Percentiles rank a stretch among this genome's conserved stretches.
phyloP scores from a whole-genome alignment of 2,113 vertebrate genomes.

The Sturnira hondurensis region DNA sequence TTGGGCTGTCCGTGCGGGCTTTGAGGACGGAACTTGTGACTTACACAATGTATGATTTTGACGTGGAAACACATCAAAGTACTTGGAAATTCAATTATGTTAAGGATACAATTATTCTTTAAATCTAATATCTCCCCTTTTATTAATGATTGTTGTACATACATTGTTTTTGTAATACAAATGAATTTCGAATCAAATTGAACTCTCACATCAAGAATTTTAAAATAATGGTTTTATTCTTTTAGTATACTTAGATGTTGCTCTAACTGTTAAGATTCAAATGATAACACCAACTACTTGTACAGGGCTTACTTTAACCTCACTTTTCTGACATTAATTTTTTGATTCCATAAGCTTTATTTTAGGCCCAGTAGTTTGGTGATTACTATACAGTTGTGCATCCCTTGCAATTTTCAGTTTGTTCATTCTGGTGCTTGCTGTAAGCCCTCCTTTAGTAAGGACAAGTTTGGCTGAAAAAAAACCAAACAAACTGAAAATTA shows the following conservation, averaged over 20 bases:
- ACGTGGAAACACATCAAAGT: background rate
- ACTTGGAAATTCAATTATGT: background rate
- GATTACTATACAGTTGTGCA: background rate
- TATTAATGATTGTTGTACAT: background rate
- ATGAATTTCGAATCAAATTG: background rate
- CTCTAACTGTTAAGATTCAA: background rate
- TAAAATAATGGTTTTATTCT: background rate
- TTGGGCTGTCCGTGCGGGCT: accelerated
- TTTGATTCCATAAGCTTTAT: background rate
- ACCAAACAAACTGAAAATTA: background rate
- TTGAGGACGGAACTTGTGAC: background rate
- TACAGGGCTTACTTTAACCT: background rate
- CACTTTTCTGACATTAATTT: background rate
- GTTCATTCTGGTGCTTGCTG: background rate
- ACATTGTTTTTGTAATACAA: background rate
- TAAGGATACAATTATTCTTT: background rate
- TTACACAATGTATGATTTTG: background rate
- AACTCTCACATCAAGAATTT: background rate
- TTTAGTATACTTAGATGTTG: background rate
- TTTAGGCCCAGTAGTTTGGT: background rate
- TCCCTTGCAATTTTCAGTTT: background rate
- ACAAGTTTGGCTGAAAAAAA: too few relatives aligned
- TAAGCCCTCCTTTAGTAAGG: too few relatives aligned
- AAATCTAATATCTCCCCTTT: background rate
- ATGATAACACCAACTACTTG: background rate